Base-by-base conservation (phyloP, 2,797 vertebrate species). In the Acanthis flammea region DNA sequence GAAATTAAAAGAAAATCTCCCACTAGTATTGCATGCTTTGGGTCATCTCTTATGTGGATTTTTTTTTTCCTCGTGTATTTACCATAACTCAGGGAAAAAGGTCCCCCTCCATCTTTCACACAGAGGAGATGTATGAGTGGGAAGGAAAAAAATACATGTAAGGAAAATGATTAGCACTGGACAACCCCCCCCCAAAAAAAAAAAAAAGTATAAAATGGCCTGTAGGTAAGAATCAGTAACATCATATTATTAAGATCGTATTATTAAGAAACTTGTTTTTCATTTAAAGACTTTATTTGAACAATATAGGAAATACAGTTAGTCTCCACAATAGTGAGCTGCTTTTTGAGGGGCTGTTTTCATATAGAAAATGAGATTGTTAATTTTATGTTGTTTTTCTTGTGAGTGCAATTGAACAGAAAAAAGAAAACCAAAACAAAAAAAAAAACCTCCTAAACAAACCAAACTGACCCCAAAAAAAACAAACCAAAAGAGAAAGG, bases 221-320 rank as follows among this genome's bases (percentile, higher is more conserved):
- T 78, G n/a, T 62, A 79, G 77, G 78, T 88, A 91, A 91, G 50
- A 85, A 41, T 77, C 45, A 68, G 35, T 57, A 85, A 47, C 57
- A 48, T 53, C 11, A 4, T 67, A 51, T 88, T 92, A 75, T 76
- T 92, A 84, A 79, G 48, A 80, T 53, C 11, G 4, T 67, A 48
- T 88, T 92, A 75, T 78, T 92, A 84, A 79, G 45, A 82, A 73
- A 50, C 48, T 81, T 89, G 27, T 23, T 96, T 96, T 95, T 88
- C 16, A 21, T 90, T 53, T 90, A 21, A 88, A 88, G 86, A 27
- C 37, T 76, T 74, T 5, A 31, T 51, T 45, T 51, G 62, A 87
- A 87, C 35, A 71, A 47, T 42, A 66, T 45, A 63, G 66, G 58
- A 87, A 74, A 75, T 39, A 42, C 14, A 73, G 27, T 71, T 74